Evolutionary conservation across 2,113 vertebrate genomes (phyloP).

Genomic region (Anarrhichthys ocellatus): DNA sequence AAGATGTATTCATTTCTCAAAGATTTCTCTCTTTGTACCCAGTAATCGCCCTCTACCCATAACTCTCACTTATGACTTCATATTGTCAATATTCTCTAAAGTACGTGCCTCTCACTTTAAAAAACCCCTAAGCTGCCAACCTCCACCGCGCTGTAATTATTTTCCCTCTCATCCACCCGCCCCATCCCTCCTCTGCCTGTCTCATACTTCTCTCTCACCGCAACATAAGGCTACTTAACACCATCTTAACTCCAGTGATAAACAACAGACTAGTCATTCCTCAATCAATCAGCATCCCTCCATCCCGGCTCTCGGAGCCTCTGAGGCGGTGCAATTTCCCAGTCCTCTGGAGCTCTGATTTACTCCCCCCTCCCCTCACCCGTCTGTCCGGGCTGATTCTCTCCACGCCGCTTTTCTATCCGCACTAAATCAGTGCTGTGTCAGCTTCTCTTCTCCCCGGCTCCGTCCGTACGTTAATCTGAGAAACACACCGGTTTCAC

Average conservation of each 20-base stretch:
- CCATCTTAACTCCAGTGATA: constrained; percentile 72
- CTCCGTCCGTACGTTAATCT: constrained; percentile 49
- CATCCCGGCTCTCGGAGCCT: constrained; percentile 49
- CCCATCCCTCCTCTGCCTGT: constrained; percentile 18
- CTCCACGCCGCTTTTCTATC: constrained; percentile 41
- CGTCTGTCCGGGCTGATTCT: constrained; percentile 54
- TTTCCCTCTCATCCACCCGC: constrained; percentile 38
- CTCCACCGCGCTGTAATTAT: constrained; percentile 60
- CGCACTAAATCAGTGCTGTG: constrained; percentile 71
- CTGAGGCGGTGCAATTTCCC: constrained; percentile 66
- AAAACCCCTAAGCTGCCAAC: constrained; percentile 25
- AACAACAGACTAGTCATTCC: constrained; percentile 69
- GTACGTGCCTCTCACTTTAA: constrained; percentile 26
- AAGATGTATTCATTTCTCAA: neutral
- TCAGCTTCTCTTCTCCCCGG: constrained; percentile 59
- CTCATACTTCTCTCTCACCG: constrained; percentile 46
- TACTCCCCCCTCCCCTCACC: constrained; percentile 42
- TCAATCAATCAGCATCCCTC: constrained; percentile 67
- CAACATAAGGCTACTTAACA: constrained; percentile 73
- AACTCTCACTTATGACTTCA: constrained; percentile 26
- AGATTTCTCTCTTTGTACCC: constrained; percentile 14
- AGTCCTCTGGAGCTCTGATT: constrained; percentile 64
- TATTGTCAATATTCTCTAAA: constrained; percentile 46
- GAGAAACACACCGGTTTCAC: constrained; percentile 47
- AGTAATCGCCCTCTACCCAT: constrained; percentile 9